Conservation (phyloP, 1,140 invertebrate genomes). For the Musca vetustissima region DNA sequence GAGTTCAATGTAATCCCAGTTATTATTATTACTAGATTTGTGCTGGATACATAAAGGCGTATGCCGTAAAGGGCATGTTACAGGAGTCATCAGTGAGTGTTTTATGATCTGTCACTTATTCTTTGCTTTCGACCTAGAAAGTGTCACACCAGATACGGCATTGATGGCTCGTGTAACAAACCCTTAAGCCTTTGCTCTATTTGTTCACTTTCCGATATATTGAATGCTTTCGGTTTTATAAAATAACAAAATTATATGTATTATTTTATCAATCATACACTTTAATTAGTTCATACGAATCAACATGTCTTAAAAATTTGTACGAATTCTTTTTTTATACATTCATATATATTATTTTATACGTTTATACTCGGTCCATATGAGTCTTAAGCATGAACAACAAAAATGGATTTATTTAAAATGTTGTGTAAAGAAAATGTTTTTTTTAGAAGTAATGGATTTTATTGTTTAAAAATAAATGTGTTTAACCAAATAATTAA, state of each 20-base stretch:
- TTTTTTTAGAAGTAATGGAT: constrained; percentile 10
- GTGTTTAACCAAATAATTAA: not conserved
- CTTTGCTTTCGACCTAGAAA: no score
- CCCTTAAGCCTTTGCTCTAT: not conserved
- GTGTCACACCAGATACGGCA: no score
- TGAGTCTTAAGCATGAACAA: constrained; percentile 1
- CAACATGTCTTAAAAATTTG: not conserved
- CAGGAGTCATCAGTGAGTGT: no score
- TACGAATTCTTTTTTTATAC: not conserved
- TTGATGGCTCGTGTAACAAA: no score
- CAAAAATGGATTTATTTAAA: not conserved
- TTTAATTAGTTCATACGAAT: not conserved
- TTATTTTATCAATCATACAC: not conserved
- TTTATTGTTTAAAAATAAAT: constrained; percentile 22
- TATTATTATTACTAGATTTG: no score
- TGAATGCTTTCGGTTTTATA: not conserved
- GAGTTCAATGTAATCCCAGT: no score
- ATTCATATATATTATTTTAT: constrained; percentile 8
- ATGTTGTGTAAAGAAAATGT: constrained; percentile 9
- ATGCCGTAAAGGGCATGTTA: not conserved
- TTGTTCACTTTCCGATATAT: no score
- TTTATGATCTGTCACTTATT: no score
- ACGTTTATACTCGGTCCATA: not conserved
- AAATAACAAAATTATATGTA: not conserved
- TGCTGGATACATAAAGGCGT: not conserved